Evolutionary conservation across 2,113 vertebrate species (phyloP).

Genomic region (Eubucco bourcierii): DNA sequence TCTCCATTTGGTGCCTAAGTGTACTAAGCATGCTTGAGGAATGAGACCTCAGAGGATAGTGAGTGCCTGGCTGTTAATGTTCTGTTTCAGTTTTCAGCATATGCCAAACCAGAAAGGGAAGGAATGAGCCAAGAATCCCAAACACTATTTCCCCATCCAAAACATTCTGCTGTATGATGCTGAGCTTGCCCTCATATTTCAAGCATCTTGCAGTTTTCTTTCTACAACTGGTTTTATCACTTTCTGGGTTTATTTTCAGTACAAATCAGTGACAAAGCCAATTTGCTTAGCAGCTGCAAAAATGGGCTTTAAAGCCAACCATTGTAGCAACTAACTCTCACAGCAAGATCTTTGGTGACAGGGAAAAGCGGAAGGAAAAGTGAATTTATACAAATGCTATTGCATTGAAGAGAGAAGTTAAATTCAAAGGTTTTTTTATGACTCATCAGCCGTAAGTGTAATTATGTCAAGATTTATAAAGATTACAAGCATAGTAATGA

Average conservation of each 20-base stretch:
- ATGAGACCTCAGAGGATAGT: background rate
- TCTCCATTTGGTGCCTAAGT: background rate
- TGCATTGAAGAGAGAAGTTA: background rate
- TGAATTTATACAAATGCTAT: background rate
- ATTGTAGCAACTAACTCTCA: background rate
- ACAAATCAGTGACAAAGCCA: background rate
- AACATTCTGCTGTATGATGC: background rate
- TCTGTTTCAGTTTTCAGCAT: background rate
- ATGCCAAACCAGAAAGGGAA: background rate
- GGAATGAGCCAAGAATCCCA: background rate
- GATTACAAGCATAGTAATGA: background rate
- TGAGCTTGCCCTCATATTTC: background rate
- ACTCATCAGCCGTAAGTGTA: background rate
- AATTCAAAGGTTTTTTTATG: background rate
- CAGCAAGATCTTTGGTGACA: background rate
- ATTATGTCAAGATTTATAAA: background rate
- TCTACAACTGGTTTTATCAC: background rate
- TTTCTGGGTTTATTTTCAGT: slow-evolving; percentile 24
- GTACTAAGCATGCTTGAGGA: background rate
- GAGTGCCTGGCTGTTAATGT: background rate
- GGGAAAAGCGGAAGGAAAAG: background rate
- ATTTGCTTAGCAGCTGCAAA: background rate
- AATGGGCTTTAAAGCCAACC: background rate
- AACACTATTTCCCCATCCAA: background rate
- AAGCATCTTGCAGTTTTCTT: slow-evolving; percentile 1